Percentiles rank a stretch among this genome's conserved stretches.
Conservation (phyloP, 2,888 invertebrate genomes). For the Acronicta leporina region DNA sequence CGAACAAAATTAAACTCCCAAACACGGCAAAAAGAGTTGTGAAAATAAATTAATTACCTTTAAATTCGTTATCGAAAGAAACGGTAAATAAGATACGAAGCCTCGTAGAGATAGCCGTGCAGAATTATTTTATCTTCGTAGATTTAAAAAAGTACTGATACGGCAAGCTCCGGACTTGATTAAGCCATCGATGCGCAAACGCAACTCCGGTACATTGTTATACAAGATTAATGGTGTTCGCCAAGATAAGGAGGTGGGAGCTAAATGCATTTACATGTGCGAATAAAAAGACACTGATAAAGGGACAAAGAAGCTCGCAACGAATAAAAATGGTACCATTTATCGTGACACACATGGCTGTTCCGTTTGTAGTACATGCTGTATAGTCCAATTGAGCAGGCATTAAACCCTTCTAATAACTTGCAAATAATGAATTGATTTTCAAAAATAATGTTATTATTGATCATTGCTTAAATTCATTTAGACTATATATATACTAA, state of each 20-base stretch:
- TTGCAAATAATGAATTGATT: background rate
- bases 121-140: conserved; percentile 64
- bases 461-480: background rate
- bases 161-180: conserved; percentile 73
- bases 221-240: conserved; percentile 88
- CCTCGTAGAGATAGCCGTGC: conserved; percentile 50
- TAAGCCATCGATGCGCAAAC: conserved; percentile 81
- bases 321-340: conserved; percentile 74
- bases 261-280: conserved; percentile 89
- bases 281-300: conserved; percentile 85
- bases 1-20: conserved; percentile 13
- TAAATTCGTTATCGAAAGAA: conserved; percentile 43
- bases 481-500: background rate
- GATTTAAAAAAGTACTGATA: conserved; percentile 73
- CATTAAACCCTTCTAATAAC: background rate
- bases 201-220: conserved; percentile 83
- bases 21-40: conserved; percentile 32
- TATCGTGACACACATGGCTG: conserved; percentile 60
- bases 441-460: background rate
- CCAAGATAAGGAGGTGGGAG: conserved; percentile 85
- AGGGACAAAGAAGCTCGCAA: conserved; percentile 81
- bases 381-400: background rate
- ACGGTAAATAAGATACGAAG: conserved; percentile 44
- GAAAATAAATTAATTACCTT: conserved; percentile 38
- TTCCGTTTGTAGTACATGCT: conserved; percentile 15